Conservation (phyloP, 1,140 invertebrate genomes). For the Oryctes rhinoceros region DNA sequence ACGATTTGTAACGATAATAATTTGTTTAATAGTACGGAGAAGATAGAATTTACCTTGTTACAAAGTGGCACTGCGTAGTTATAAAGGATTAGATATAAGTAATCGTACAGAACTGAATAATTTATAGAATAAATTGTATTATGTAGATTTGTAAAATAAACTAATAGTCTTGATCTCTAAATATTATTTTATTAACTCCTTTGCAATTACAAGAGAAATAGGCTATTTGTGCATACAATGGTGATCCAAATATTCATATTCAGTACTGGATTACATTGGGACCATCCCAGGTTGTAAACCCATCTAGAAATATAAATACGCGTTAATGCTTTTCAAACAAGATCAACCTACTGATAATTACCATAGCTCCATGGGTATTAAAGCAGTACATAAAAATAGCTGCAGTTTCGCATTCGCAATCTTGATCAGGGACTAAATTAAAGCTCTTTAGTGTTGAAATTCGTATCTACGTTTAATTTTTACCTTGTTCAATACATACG, state of each 20-base stretch:
- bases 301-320: background rate
- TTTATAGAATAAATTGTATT: background rate
- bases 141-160: background rate
- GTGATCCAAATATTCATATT: background rate
- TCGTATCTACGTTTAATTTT: background rate
- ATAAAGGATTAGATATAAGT: too few relatives aligned
- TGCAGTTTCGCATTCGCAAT: constrained; percentile 9
- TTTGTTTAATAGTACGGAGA: too few relatives aligned
- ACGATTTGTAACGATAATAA: too few relatives aligned
- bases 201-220: background rate
- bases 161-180: background rate
- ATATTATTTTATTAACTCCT: background rate
- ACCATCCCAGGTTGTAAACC: constrained; percentile 16
- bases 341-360: background rate
- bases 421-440: constrained; percentile 19
- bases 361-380: background rate
- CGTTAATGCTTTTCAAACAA: background rate
- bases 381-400: constrained; percentile 24
- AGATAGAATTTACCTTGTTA: too few relatives aligned
- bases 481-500: constrained; percentile 26
- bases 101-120: background rate
- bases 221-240: background rate
- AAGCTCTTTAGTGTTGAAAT: background rate
- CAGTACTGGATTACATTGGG: background rate
- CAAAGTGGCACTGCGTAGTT: too few relatives aligned